These are phyloP conservation scores for Amphiprion clarkii DNA, from an alignment of 2,797 vertebrate species.

Conservation along the genomic window DNA sequence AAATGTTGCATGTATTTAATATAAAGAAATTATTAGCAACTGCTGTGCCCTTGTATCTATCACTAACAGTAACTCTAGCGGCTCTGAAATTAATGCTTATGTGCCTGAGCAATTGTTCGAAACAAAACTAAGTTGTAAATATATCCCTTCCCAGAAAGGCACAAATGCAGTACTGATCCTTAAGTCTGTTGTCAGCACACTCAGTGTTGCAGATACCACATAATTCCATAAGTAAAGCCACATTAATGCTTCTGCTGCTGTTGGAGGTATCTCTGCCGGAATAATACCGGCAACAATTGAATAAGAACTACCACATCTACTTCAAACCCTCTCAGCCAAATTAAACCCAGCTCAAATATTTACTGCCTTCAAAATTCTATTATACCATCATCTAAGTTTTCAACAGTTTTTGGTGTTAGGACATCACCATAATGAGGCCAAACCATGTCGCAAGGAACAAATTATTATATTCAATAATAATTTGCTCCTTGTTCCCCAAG, in stretches of 20 bases:
- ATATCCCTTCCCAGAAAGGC: slow-evolving; percentile 17
- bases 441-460: slow-evolving; percentile 8
- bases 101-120: background rate
- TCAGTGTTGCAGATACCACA: slow-evolving; percentile 41
- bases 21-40: background rate
- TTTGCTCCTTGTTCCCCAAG: background rate
- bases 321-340: slow-evolving; percentile 48
- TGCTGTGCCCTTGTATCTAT: background rate
- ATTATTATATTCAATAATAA: slow-evolving; percentile 14
- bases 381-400: slow-evolving; percentile 3
- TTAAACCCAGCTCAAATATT: slow-evolving; percentile 49
- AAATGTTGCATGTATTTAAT: background rate
- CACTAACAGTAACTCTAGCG: background rate
- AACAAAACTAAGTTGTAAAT: slow-evolving; percentile 25
- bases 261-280: slow-evolving; percentile 24
- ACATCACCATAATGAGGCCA: background rate
- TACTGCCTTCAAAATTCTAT: slow-evolving; percentile 36
- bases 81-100: background rate
- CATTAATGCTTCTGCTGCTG: slow-evolving; percentile 49
- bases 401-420: slow-evolving; percentile 25
- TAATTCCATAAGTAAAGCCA: slow-evolving; percentile 52
- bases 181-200: slow-evolving; percentile 53
- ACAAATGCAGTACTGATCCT: slow-evolving; percentile 17
- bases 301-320: slow-evolving; percentile 39
- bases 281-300: slow-evolving; percentile 58